Conservation (phyloP, 2,888 invertebrate genomes). For the Pemphredon lugubris region DNA sequence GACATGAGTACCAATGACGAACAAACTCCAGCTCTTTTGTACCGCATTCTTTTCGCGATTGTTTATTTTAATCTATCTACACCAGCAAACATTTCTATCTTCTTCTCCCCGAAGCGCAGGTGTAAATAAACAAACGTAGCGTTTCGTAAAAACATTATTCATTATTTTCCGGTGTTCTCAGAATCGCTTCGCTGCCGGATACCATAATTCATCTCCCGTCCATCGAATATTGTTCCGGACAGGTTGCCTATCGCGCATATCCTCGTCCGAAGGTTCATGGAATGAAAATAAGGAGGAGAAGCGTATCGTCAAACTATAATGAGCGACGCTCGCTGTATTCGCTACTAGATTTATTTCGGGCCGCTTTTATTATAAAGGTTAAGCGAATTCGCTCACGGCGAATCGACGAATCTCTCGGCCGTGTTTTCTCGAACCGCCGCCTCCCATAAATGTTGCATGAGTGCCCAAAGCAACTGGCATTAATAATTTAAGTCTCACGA, state of each 20-base stretch:
- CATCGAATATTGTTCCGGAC: too few species aligned
- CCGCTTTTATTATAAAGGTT: slow-evolving; percentile 67
- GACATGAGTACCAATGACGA: too few species aligned
- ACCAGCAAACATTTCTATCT: too few species aligned
- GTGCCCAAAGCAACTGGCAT: slow-evolving; percentile 63
- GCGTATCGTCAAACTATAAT: slow-evolving; percentile 39
- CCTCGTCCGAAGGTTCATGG: background rate
- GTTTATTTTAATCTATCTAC: too few species aligned
- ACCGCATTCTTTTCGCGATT: too few species aligned
- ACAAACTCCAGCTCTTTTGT: too few species aligned
- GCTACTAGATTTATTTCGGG: slow-evolving; percentile 61
- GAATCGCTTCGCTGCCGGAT: too few species aligned
- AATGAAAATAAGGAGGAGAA: background rate
- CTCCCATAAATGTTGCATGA: slow-evolving; percentile 72
- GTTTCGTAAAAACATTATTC: too few species aligned
- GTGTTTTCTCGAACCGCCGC: slow-evolving; percentile 53
- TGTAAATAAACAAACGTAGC: too few species aligned
- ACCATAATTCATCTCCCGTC: too few species aligned
- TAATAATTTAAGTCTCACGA: slow-evolving; percentile 68
- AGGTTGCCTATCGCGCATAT: background rate
- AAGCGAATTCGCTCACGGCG: slow-evolving; percentile 65
- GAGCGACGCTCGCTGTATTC: slow-evolving; percentile 50
- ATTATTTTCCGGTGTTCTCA: too few species aligned
- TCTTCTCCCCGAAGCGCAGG: too few species aligned
- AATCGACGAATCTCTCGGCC: slow-evolving; percentile 57